Conservation (phyloP, 2,113 vertebrate species). For the Megaptera novaeangliae region DNA sequence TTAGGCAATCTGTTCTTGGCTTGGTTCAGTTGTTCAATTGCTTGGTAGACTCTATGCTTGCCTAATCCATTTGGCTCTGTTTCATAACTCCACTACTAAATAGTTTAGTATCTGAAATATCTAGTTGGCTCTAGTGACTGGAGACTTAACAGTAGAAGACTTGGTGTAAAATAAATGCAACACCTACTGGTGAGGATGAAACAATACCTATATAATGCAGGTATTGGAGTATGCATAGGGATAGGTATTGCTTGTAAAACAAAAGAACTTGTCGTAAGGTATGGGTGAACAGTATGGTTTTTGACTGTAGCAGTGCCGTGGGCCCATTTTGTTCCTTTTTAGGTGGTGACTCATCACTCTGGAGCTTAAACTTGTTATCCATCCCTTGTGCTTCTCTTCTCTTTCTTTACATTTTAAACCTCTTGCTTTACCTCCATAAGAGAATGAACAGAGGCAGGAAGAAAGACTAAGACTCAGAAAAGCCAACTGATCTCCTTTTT, state of each 20-base stretch:
- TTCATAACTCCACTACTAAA: background rate
- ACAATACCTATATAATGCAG: accelerated
- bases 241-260: background rate
- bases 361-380: background rate
- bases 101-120: background rate
- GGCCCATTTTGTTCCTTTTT: background rate
- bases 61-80: constrained; percentile 19
- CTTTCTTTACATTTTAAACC: background rate
- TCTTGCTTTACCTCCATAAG: background rate
- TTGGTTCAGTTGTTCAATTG: background rate
- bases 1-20: constrained; percentile 47
- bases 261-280: background rate
- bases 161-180: background rate
- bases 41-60: background rate
- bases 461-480: background rate
- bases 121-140: background rate
- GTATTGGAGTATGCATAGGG: no score
- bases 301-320: background rate
- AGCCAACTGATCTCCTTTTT: background rate
- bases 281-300: background rate
- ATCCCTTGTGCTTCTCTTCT: background rate
- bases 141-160: background rate
- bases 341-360: background rate
- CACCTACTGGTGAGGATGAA: background rate
- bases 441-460: background rate